Percentiles rank a stretch among this genome's conserved stretches.
These are phyloP conservation scores for Nyctalus aviator DNA, from an alignment of 2,797 vertebrate species.

Conservation along the genomic window DNA sequence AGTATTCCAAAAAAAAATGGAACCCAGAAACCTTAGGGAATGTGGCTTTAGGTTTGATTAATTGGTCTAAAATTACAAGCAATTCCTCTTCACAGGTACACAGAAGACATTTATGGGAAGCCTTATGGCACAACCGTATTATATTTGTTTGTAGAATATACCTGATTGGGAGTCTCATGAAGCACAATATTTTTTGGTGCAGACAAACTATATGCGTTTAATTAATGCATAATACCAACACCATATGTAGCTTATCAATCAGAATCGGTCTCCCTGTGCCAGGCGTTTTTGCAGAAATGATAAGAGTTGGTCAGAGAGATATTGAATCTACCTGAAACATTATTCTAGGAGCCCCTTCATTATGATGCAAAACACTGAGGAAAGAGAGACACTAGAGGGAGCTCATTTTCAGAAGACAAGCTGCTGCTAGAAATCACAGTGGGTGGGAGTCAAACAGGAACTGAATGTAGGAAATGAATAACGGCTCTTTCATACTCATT, in stretches of 20 bases:
- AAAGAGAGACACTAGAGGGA: background rate
- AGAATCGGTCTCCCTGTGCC: background rate
- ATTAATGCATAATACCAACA: background rate
- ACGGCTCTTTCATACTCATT: background rate
- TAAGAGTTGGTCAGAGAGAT: background rate
- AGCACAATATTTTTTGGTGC: background rate
- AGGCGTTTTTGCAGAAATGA: background rate
- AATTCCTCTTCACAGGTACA: background rate
- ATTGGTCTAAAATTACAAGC: conserved; percentile 7
- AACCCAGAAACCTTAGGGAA: background rate
- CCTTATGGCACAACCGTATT: background rate
- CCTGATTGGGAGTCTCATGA: background rate
- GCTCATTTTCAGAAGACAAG: background rate
- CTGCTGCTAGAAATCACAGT: background rate
- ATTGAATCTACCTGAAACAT: background rate
- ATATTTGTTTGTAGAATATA: background rate
- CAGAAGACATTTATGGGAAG: background rate
- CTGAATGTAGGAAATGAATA: background rate
- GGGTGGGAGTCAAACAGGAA: background rate
- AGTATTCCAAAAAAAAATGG: conserved; percentile 7
- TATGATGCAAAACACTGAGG: background rate
- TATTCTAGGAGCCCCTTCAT: background rate
- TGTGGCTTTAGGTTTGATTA: background rate
- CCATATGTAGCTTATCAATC: background rate
- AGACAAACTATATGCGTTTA: background rate